A percentile compares a stretch with the other conserved stretches of the same genome.
Evolutionary conservation across 2,113 vertebrate species (phyloP).

Genomic region (Actenoides lindsayi): DNA sequence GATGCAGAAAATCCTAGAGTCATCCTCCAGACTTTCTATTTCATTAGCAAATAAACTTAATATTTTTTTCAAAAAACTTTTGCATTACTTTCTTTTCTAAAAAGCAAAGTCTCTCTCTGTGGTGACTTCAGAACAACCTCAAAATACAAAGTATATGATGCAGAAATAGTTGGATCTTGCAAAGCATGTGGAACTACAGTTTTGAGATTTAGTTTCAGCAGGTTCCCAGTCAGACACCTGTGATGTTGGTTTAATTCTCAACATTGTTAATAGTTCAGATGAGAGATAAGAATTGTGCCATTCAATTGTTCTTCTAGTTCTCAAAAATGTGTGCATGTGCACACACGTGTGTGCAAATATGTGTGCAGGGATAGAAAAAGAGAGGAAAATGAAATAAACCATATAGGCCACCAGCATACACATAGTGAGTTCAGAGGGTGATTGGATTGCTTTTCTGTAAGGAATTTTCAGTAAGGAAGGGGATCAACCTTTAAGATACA

Average conservation of each 20-base stretch:
- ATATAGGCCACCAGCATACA: rapidly evolving
- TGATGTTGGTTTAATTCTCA: not conserved
- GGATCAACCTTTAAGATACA: not conserved
- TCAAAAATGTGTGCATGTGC: not conserved
- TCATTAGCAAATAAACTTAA: not conserved
- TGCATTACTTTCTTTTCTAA: not conserved
- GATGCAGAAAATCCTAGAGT: not conserved
- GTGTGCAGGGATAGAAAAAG: not conserved
- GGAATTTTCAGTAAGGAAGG: not conserved
- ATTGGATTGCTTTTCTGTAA: not conserved
- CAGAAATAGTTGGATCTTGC: not conserved
- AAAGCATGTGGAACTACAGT: not conserved
- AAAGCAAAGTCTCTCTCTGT: not conserved
- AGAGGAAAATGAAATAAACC: not conserved
- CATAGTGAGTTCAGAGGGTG: not conserved
- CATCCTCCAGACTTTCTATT: not conserved
- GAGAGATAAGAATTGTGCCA: not conserved
- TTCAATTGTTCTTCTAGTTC: not conserved
- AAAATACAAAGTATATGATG: not conserved
- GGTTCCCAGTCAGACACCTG: not conserved
- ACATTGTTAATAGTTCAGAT: not conserved
- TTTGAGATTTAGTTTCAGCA: not conserved
- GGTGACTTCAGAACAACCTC: not conserved
- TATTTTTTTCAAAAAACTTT: not conserved
- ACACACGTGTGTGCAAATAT: not conserved